Evolutionary conservation across 2,888 invertebrate species (phyloP), one percentile per base, ranked within the genome.

Genomic region (Mystacides longicornis): DNA sequence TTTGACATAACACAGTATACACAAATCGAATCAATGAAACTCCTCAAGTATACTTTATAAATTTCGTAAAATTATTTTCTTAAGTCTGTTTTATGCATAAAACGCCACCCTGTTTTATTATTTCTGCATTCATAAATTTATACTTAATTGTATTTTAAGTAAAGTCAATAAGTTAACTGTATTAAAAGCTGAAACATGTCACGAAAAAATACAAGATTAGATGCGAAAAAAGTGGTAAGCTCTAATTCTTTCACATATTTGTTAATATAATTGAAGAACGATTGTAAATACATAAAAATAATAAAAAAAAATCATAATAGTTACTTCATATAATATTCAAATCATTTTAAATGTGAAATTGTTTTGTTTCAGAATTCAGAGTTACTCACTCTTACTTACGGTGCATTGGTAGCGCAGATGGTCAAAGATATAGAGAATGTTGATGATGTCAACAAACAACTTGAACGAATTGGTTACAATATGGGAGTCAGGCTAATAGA

Each of bases 401-500:
- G 99, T 43, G 93, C 98, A 2, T 75, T 99, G 59, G 97, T 99
- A 0, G 90, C 96, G 2, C 98, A 99, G 77, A 86, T 99, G 78
- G 74, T 99, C 19, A 93, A 94, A 71, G 99, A 99, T 70, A 89
- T 89, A 65, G 98, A 99, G 69, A 94, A 92, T 72, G 86, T 93
- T 3, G 97, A 98, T 37, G 97, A 98, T 75, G 97, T 99, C 0
- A 99, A 97, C 70, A 94, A 95, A 67, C 97, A 99, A 67, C 73
- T 97, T 57, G 95, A 96, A 67, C 77, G 93, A 67, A 87, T 94
- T 74, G 99, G 99, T 3, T 99, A 98, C 70, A 99, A 98, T 68
- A 99, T 99, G 84, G 99, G 99, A 11, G 88, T 98, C 52, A 81
- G 99, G 46, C 74, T 99, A 37, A 96, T 99, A 59, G 99, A 99